Percentiles rank a stretch among this genome's conserved stretches.
Evolutionary conservation across 2,888 invertebrate species (phyloP).

Genomic region (Bedellia somnulentella): DNA sequence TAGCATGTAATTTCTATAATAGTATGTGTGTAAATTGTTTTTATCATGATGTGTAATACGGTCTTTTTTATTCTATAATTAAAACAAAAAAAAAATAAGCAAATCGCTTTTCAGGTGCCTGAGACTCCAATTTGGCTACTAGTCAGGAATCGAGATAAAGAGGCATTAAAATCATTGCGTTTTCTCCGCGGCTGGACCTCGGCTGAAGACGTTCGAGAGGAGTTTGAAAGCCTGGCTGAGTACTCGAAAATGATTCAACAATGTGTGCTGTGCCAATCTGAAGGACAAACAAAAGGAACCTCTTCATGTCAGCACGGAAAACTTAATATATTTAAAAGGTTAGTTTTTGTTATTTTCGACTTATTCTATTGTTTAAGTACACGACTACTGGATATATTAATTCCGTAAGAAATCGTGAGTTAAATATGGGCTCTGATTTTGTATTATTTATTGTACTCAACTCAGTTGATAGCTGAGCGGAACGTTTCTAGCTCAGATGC

Average conservation of each 20-base stretch:
- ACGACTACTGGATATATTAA: no score
- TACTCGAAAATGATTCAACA: slow-evolving; percentile 34
- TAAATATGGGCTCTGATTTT: no score
- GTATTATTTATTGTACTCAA: no score
- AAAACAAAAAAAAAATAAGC: no score
- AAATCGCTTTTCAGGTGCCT: slow-evolving; percentile 48
- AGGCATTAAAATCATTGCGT: slow-evolving; percentile 51
- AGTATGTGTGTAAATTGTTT: no score
- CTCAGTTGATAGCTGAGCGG: background rate
- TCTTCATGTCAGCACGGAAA: no score
- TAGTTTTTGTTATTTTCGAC: background rate
- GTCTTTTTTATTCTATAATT: no score
- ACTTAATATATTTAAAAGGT: background rate
- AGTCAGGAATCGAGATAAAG: slow-evolving; percentile 43
- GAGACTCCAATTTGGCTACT: slow-evolving; percentile 62
- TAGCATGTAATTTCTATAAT: no score
- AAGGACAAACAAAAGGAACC: no score
- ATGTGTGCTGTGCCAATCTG: slow-evolving; percentile 39
- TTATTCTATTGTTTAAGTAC: background rate
- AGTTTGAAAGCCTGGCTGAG: slow-evolving; percentile 34
- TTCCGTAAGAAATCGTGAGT: no score
- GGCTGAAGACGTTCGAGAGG: slow-evolving; percentile 41
- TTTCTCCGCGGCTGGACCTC: slow-evolving; percentile 60
- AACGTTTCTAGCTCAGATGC: background rate
- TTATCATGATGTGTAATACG: no score